These are phyloP conservation scores for Pyrgilauda ruficollis DNA, from an alignment of 2,113 vertebrate genomes.

Conservation along the genomic window DNA sequence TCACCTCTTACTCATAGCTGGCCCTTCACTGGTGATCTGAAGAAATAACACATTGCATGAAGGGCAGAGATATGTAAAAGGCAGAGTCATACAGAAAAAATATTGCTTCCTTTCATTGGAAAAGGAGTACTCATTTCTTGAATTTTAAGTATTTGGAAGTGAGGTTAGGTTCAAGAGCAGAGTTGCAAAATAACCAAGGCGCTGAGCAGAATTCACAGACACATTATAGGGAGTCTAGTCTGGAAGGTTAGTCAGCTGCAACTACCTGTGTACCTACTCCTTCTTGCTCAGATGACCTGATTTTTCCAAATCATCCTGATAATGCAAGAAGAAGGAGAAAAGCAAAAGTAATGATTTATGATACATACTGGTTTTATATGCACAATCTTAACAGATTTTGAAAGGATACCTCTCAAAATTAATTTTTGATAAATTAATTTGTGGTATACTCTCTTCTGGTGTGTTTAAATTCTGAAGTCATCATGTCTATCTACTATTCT, in stretches of 20 bases:
- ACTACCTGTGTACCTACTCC: neutral
- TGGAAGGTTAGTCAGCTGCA: neutral
- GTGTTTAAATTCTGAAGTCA: neutral
- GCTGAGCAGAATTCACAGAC: neutral
- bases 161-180: neutral
- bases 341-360: neutral
- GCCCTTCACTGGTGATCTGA: neutral
- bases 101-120: neutral
- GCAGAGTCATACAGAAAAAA: neutral
- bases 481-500: neutral
- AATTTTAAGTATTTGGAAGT: neutral
- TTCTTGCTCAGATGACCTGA: neutral
- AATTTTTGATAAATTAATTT: neutral
- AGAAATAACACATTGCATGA: neutral
- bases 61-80: neutral
- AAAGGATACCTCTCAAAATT: neutral
- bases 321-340: neutral
- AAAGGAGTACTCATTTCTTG: conserved; percentile 11
- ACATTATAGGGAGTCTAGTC: neutral
- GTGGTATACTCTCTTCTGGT: neutral
- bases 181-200: neutral
- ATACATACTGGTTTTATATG: neutral
- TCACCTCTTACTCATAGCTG: neutral
- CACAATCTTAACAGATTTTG: neutral
- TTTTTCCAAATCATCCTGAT: neutral